Conservation (phyloP, 2,888 invertebrate species). For the Polyploca ridens region DNA sequence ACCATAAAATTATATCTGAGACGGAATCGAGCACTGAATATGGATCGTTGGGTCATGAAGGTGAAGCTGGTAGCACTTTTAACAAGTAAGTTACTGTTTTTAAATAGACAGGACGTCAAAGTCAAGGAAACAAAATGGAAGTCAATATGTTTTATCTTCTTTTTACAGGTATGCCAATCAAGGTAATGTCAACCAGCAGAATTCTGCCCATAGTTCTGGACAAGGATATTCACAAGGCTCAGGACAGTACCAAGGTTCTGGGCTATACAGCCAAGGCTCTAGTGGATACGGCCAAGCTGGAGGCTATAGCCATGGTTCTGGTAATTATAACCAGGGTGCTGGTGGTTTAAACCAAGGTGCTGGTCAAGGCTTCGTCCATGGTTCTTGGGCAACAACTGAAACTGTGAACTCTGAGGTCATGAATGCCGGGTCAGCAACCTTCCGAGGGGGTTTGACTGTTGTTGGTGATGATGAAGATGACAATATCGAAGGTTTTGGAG, state of each 20-base stretch:
- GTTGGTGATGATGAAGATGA: slow-evolving; percentile 74
- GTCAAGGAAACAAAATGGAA: not conserved
- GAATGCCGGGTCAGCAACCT: slow-evolving; percentile 71
- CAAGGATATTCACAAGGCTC: slow-evolving; percentile 17
- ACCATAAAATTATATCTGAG: slow-evolving; percentile 75
- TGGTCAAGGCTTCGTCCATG: slow-evolving; percentile 65
- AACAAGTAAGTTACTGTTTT: slow-evolving; percentile 64
- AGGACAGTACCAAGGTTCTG: slow-evolving; percentile 8
- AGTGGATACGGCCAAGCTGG: slow-evolving; percentile 11
- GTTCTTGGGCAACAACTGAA: slow-evolving; percentile 77
- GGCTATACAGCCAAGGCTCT: slow-evolving; percentile 27
- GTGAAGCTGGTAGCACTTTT: slow-evolving; percentile 75
- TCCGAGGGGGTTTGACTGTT: slow-evolving; percentile 61
- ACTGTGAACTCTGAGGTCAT: slow-evolving; percentile 75
- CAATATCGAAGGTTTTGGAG: slow-evolving; percentile 67
- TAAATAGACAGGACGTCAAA: not conserved
- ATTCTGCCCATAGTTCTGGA: slow-evolving; percentile 2
- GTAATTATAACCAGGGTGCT: slow-evolving; percentile 21
- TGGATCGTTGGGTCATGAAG: slow-evolving; percentile 71
- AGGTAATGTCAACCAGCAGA: slow-evolving; percentile 34
- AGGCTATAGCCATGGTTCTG: slow-evolving; percentile 23
- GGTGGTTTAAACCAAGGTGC: slow-evolving; percentile 33
- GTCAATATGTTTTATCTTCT: slow-evolving; percentile 10
- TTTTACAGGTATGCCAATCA: slow-evolving; percentile 55
- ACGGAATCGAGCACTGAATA: slow-evolving; percentile 82